Evolutionary conservation across 2,888 invertebrate genomes (phyloP), one percentile per base, ranked within the genome.

Genomic region (Escarpia spicata): DNA sequence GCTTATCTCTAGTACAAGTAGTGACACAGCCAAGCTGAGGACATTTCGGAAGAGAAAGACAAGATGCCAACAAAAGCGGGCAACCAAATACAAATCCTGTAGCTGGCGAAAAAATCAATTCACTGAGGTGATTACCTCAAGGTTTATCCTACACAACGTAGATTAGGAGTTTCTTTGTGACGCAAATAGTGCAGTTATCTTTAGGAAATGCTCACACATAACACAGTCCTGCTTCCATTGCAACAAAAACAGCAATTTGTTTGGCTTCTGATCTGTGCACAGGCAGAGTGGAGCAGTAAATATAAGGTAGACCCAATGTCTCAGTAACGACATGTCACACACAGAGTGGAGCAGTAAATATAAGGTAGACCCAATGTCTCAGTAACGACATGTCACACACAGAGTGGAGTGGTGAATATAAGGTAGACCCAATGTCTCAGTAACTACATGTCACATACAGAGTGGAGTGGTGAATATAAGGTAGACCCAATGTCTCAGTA

Each of bases 111-210:
- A 75, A 19, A 75, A 26, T 75, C 75, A 75, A 75, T 75, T 75
- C 15, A 75, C 52, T 12, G n/a, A 75, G 75, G 75, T n/a, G 75
- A 75, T 75, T 75, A 75, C 75, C 2, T 75, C 75, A n/a, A 75
- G n/a, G 75, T 75, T 75, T 75, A 75, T 75, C 75, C 75, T 26
- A 52, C 12, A 75, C 19, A 26, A 19, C 75, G 19, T 15, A 75
- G 75, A 75, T 75, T n/a, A 75, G 26, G 26, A 75, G 75, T 75
- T 75, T 75, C 75, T 75, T 75, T 75, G 75, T 75, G 75, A n/a
- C 19, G 19, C n/a, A 75, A 75, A 75, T 75, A 75, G 75, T 3
- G 6, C 75, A 75, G n/a, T 4, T 75, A 75, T 75, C 75, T 75
- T 75, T 75, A 75, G 75, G 26, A 75, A 75, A 15, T 26, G 52